Conservation (phyloP, 2,888 invertebrate genomes). For the Tinea semifulvella region DNA sequence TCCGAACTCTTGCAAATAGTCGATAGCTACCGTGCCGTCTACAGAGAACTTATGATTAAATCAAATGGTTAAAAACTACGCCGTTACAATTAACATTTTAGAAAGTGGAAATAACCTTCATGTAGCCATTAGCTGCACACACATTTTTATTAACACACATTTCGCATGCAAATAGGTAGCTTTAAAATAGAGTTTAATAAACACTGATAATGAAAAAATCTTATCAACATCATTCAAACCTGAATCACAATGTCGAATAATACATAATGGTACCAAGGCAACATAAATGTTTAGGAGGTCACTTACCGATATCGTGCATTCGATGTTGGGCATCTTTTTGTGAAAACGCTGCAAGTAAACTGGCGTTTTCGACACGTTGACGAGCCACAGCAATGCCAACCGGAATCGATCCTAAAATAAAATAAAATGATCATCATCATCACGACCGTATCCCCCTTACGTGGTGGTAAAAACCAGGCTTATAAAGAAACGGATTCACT, state of each 20-base stretch:
- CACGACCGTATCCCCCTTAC: too few relatives aligned
- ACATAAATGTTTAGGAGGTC: constrained; percentile 6
- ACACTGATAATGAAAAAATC: too few relatives aligned
- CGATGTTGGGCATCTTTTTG: constrained; percentile 66
- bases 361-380: constrained; percentile 75
- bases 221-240: too few relatives aligned
- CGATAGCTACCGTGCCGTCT: neutral
- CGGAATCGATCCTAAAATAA: constrained; percentile 70
- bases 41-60: constrained; percentile 5
- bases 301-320: constrained; percentile 65
- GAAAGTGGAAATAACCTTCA: constrained; percentile 3
- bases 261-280: constrained; percentile 13
- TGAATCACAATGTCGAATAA: neutral
- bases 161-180: too few relatives aligned
- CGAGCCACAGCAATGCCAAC: constrained; percentile 87
- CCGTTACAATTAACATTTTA: constrained; percentile 5
- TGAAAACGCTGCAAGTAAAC: constrained; percentile 63
- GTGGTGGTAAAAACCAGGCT: too few relatives aligned
- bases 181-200: too few relatives aligned
- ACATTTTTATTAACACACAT: too few relatives aligned
- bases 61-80: constrained; percentile 1
- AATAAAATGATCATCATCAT: too few relatives aligned
- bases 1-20: neutral
- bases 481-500: too few relatives aligned
- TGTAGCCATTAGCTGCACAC: neutral